phyloP scores from a whole-genome alignment of 2,797 vertebrate genomes.

The Acipenser oxyrinchus region DNA sequence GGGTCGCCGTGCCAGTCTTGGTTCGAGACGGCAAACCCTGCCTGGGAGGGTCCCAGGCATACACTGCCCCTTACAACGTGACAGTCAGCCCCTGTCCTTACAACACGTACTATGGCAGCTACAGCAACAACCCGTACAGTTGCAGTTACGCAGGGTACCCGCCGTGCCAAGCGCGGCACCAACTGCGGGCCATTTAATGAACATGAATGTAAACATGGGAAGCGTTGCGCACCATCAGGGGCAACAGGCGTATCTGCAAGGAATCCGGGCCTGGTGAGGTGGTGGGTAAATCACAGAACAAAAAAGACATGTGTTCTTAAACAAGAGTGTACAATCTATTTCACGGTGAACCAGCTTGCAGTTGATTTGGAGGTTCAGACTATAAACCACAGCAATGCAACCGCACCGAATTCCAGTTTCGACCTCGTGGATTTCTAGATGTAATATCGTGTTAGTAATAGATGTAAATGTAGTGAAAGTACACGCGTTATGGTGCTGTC shows the following conservation, averaged over 20 bases:
- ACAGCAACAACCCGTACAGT: conserved; percentile 35
- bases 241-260: conserved; percentile 39
- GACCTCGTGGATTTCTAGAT: too few relatives aligned
- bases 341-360: too few relatives aligned
- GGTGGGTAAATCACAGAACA: neutral
- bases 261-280: conserved; percentile 56
- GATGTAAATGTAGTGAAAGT: too few relatives aligned
- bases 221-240: conserved; percentile 24
- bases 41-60: conserved; percentile 26
- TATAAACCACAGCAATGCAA: too few relatives aligned
- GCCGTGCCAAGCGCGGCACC: conserved; percentile 12
- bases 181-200: conserved; percentile 32
- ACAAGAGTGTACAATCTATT: neutral
- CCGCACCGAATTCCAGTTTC: too few relatives aligned
- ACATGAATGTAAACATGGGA: conserved; percentile 30
- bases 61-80: conserved; percentile 28
- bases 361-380: too few relatives aligned
- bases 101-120: conserved; percentile 43
- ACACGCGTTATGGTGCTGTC: too few relatives aligned
- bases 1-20: conserved; percentile 76
- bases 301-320: conserved; percentile 9
- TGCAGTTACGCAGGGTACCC: conserved; percentile 23
- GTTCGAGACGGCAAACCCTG: conserved; percentile 77
- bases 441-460: too few relatives aligned
- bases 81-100: conserved; percentile 44